Evolutionary conservation across 2,113 vertebrate species (phyloP).

Genomic region (Cololabis saira): DNA sequence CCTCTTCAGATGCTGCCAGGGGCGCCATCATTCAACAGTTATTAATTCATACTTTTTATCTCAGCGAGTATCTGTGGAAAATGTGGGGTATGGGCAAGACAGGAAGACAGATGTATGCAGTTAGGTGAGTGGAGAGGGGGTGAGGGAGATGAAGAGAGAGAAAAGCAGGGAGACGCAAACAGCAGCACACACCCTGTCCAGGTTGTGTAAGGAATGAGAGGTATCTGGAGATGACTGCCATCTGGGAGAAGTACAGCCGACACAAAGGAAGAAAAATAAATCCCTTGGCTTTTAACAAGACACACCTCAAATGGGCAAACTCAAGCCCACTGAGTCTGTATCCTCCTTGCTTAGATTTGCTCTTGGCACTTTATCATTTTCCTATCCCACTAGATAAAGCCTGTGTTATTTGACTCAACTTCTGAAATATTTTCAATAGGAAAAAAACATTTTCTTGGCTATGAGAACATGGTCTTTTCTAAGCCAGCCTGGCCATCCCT

Average conservation of each 20-base stretch:
- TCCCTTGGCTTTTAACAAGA: conserved; percentile 69
- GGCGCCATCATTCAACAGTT: conserved; percentile 62
- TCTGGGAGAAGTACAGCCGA: conserved; percentile 75
- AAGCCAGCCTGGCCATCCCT: conserved; percentile 48
- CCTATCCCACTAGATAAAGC: conserved; percentile 71
- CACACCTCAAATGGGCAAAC: conserved; percentile 74
- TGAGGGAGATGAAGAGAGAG: conserved; percentile 43
- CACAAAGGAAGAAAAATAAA: conserved; percentile 81
- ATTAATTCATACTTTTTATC: conserved; percentile 71
- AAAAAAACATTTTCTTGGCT: conserved; percentile 44
- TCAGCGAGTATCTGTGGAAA: conserved; percentile 61
- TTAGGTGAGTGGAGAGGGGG: conserved; percentile 59
- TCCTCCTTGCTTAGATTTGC: conserved; percentile 65
- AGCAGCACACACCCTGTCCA: conserved; percentile 75
- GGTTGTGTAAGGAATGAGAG: conserved; percentile 80
- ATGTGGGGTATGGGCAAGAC: conserved; percentile 32
- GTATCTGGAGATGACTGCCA: conserved; percentile 81
- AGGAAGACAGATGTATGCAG: conserved; percentile 69
- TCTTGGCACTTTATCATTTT: conserved; percentile 68
- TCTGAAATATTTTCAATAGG: conserved; percentile 65
- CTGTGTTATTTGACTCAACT: conserved; percentile 66
- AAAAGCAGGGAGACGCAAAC: conserved; percentile 55
- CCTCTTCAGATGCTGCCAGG: conserved; percentile 50
- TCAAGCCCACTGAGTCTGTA: conserved; percentile 53
- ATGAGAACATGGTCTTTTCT: conserved; percentile 49